Evolutionary conservation across 2,797 vertebrate species (phyloP), one percentile per base, ranked within the genome.

Genomic region (Halcyon leucocephala): DNA sequence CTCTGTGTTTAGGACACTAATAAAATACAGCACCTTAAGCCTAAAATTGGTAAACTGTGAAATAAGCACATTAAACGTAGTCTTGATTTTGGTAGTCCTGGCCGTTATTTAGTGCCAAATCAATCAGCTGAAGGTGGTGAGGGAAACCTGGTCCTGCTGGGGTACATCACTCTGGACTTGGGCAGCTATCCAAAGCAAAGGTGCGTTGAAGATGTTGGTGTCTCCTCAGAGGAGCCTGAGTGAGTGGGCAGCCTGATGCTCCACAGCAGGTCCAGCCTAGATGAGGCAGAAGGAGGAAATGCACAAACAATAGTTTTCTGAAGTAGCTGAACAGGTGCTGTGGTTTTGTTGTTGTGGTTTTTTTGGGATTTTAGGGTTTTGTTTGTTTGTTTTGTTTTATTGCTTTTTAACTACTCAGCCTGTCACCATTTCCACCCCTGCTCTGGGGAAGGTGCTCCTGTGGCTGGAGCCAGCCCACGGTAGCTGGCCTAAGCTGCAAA

Each of bases 141-240:
- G 48, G 10, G 15, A 67, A 31, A 42, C 73, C 39, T 69, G 26
- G n/a, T 60, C 64, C 42, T 87, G 28, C 52, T 31, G 24, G 28
- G 16, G 14, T 79, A 10, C 0, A 0, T 90, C 71, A 28, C 0
- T 0, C 51, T 84, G 66, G 41, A 37, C 18, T 85, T 89, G 1
- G n/a, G 33, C 49, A 92, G 51, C 33, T 86, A 41, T n/a, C 49
- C 19, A 46, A 29, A 94, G 44, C 18, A 54, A 31, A 57, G 16
- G 21, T 80, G n/a, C 14, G 7, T 7, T n/a, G 28, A 71, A 46
- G 65, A 10, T 52, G 5, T 0, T 28, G 9, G 13, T 48, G 18
- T 17, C 89, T 62, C 28, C 51, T 82, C 33, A 78, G 26, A 55
- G 72, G 31, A 67, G 12, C 31, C 73, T 60, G 35, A 81, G 55